Conservation (phyloP, 1,140 invertebrate species). For the Trissolcus basalis region DNA sequence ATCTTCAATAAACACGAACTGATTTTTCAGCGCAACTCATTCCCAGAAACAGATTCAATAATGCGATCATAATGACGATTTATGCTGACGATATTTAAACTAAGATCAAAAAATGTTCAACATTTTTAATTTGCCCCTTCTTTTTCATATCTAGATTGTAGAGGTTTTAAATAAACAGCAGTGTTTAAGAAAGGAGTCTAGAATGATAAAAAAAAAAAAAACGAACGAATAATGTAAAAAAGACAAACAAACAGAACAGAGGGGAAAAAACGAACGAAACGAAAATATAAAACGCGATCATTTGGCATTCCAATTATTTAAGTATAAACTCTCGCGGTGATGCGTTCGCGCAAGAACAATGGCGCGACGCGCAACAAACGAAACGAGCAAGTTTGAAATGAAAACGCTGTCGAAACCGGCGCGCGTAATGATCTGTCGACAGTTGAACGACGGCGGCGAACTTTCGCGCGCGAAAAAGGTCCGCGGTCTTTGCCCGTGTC, state of each 20-base stretch:
- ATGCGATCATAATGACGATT: slow-evolving; percentile 5
- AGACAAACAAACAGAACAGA: too few relatives aligned
- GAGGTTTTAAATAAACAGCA: too few relatives aligned
- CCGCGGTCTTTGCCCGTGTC: slow-evolving; percentile 34
- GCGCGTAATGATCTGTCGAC: slow-evolving; percentile 44
- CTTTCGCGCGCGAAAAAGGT: slow-evolving; percentile 33
- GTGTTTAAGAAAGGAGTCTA: too few relatives aligned
- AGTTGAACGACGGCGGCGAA: slow-evolving; percentile 34
- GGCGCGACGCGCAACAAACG: slow-evolving; percentile 29
- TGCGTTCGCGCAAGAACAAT: slow-evolving; percentile 31
- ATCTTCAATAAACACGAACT: slow-evolving; percentile 21
- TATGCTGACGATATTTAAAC: too few relatives aligned
- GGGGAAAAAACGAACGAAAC: too few relatives aligned
- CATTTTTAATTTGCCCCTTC: too few relatives aligned
- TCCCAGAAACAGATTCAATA: slow-evolving; percentile 10
- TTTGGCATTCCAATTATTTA: slow-evolving; percentile 35
- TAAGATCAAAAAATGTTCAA: too few relatives aligned
- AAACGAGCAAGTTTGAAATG: slow-evolving; percentile 47
- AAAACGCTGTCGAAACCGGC: slow-evolving; percentile 45
- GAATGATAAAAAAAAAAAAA: too few relatives aligned
- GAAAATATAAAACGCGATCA: background rate
- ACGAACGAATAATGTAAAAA: too few relatives aligned
- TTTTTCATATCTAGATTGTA: too few relatives aligned
- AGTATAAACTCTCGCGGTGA: slow-evolving; percentile 29
- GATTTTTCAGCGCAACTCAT: slow-evolving; percentile 22